These are phyloP conservation scores for Gobionotothen gibberifrons DNA, from an alignment of 2,797 vertebrate species.

Conservation along the genomic window DNA sequence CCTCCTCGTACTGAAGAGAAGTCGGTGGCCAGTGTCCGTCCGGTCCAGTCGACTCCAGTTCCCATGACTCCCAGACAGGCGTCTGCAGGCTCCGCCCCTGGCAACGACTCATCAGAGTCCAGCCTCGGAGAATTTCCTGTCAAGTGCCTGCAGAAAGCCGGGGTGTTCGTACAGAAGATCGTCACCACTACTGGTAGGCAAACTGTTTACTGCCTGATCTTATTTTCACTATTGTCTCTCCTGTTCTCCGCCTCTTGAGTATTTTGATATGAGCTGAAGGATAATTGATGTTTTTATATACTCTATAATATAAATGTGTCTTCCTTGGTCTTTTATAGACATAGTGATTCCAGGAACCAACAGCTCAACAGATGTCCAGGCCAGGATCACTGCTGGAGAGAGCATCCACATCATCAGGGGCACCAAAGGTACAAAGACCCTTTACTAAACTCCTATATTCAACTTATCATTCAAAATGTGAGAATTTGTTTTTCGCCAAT, in stretches of 20 bases:
- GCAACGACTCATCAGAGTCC: constrained; percentile 68
- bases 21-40: constrained; percentile 89
- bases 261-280: not conserved
- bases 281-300: not conserved
- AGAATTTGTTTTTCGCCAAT: not conserved
- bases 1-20: constrained; percentile 89
- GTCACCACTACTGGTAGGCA: constrained; percentile 93
- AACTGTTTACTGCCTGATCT: not conserved
- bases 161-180: constrained; percentile 96
- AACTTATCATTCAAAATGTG: not conserved
- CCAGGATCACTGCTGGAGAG: constrained; percentile 91
- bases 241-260: no score
- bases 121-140: constrained; percentile 90
- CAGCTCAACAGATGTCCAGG: constrained; percentile 91
- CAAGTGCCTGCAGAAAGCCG: constrained; percentile 95
- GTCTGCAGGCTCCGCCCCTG: constrained; percentile 78
- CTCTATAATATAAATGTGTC: not conserved
- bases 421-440: constrained; percentile 87
- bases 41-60: constrained; percentile 92
- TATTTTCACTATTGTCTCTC: not conserved
- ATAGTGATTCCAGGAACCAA: constrained; percentile 96
- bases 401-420: constrained; percentile 95
- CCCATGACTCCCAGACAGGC: constrained; percentile 93
- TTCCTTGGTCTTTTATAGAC: constrained; percentile 77
- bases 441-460: not conserved